Evolutionary conservation across 2,113 vertebrate species (phyloP).

Genomic region (Lepisosteus osseus): DNA sequence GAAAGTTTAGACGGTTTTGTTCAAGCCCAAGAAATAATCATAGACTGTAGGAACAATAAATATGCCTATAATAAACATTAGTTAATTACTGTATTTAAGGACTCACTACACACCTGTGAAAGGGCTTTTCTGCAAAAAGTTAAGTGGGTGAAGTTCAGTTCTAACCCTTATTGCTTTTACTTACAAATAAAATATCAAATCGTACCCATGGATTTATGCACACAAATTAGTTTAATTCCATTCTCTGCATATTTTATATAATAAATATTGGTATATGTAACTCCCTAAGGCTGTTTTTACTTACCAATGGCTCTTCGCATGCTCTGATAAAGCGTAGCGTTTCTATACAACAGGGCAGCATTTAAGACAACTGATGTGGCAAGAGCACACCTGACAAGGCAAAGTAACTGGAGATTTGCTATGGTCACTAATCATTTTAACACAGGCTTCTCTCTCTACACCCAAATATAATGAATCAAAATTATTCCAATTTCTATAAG

Average conservation of each 20-base stretch:
- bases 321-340: conserved; percentile 65
- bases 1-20: too few species aligned
- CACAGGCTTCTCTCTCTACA: too few species aligned
- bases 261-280: conserved; percentile 28
- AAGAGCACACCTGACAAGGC: conserved; percentile 33
- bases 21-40: too few species aligned
- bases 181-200: not conserved
- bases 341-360: conserved; percentile 62
- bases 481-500: too few species aligned
- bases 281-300: conserved; percentile 54
- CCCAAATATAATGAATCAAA: too few species aligned
- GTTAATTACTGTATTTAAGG: too few species aligned
- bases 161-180: not conserved
- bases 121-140: not conserved
- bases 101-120: not conserved
- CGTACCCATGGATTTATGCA: not conserved
- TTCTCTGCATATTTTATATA: conserved; percentile 27
- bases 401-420: too few species aligned
- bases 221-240: conserved; percentile 48
- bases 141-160: not conserved
- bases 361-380: conserved; percentile 55
- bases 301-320: conserved; percentile 66
- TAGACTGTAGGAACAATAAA: too few species aligned
- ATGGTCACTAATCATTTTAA: too few species aligned
- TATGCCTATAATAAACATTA: too few species aligned